phyloP scores from a whole-genome alignment of 2,888 invertebrate genomes.

The Tetranychus piercei region DNA sequence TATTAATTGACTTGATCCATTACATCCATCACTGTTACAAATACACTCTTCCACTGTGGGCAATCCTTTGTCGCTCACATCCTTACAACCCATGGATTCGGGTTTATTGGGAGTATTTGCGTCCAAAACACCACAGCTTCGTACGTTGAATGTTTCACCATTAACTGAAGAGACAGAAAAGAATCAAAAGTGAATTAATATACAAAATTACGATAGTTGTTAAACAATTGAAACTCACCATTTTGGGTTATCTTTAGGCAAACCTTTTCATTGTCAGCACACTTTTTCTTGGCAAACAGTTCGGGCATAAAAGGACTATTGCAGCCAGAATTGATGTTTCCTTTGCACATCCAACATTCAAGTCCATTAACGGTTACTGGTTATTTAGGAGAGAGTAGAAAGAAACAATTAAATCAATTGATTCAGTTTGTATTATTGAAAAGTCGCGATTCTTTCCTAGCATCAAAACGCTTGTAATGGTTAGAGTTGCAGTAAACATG shows the following conservation, averaged over 20 bases:
- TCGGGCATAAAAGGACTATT: neutral
- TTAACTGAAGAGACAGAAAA: neutral
- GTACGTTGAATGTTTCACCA: neutral
- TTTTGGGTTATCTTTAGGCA: neutral
- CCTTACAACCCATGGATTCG: neutral
- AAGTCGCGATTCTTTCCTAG: too few relatives aligned
- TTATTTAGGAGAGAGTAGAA: too few relatives aligned
- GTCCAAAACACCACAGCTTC: neutral
- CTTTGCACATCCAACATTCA: neutral
- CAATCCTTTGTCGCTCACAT: neutral
- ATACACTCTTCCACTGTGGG: neutral
- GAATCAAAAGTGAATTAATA: neutral
- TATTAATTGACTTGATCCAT: neutral
- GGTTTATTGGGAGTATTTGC: neutral
- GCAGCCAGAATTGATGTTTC: neutral
- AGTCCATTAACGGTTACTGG: neutral
- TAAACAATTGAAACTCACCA: neutral
- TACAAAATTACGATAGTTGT: neutral
- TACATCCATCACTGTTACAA: neutral
- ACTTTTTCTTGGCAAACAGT: neutral
- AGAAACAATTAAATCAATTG: too few relatives aligned
- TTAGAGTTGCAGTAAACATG: too few relatives aligned
- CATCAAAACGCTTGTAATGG: too few relatives aligned
- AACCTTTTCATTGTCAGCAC: neutral
- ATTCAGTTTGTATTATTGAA: too few relatives aligned